These are phyloP conservation scores for Paguma larvata DNA, from an alignment of 2,797 vertebrate species.

Conservation along the genomic window DNA sequence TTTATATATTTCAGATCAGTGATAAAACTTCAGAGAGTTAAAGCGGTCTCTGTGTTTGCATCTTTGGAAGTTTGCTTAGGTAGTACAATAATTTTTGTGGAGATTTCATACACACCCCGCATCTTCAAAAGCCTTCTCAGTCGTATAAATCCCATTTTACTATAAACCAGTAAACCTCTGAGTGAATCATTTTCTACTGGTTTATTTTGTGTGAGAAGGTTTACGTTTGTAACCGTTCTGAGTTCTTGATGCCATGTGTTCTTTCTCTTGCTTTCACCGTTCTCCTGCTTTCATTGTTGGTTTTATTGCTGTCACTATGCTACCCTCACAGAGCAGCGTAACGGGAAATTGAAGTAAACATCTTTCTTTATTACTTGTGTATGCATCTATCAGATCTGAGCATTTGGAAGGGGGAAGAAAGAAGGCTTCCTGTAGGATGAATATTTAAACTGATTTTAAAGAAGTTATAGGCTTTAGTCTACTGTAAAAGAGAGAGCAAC, in stretches of 20 bases:
- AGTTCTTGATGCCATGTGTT: neutral
- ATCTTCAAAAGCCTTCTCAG: neutral
- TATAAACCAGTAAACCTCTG: neutral
- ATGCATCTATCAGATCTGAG: neutral
- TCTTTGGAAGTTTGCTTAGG: constrained; percentile 34
- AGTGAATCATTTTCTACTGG: neutral
- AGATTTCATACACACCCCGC: neutral
- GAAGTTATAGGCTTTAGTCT: neutral
- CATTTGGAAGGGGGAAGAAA: neutral
- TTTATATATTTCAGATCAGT: neutral
- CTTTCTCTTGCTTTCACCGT: neutral
- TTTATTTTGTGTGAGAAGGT: neutral
- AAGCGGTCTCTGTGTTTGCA: neutral
- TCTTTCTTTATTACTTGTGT: neutral
- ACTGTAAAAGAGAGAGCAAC: neutral
- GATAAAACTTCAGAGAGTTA: neutral
- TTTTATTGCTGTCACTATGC: neutral
- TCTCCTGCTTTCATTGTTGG: neutral
- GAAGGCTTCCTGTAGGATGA: neutral
- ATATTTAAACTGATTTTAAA: neutral
- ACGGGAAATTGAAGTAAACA: neutral
- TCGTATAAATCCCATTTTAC: neutral
- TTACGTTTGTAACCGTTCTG: constrained; percentile 6
- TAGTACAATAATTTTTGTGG: neutral
- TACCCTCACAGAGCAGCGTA: neutral